Evolutionary conservation across 2,888 invertebrate genomes (phyloP).

Genomic region (Strigamia transsilvanica): DNA sequence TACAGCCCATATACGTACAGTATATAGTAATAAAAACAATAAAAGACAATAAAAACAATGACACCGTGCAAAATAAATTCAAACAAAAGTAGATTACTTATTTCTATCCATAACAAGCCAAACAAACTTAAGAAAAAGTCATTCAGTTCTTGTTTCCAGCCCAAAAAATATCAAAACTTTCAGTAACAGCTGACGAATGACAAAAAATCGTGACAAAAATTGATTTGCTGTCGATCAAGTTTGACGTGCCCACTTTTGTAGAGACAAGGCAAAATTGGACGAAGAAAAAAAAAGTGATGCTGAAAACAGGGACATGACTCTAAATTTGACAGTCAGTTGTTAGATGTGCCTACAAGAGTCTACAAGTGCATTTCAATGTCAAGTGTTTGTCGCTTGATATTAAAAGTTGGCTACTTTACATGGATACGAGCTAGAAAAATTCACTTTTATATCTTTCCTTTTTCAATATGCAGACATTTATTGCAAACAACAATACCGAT

Average conservation of each 20-base stretch:
- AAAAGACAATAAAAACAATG: background rate
- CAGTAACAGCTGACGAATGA: slow-evolving; percentile 6
- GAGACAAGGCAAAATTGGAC: background rate
- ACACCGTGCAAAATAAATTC: background rate
- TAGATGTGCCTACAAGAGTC: background rate
- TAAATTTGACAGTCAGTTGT: slow-evolving; percentile 15
- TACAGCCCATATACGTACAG: background rate
- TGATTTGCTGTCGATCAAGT: slow-evolving; percentile 42
- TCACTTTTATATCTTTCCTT: background rate
- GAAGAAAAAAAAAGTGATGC: background rate
- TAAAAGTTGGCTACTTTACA: slow-evolving; percentile 35
- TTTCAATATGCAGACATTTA: background rate
- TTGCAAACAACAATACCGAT: background rate
- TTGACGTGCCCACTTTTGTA: background rate
- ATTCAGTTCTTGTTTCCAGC: background rate
- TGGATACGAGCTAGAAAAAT: background rate
- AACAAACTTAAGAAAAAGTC: background rate
- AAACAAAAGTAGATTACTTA: background rate
- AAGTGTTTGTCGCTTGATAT: background rate
- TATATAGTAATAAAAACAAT: no score
- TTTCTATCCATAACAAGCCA: background rate
- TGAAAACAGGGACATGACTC: slow-evolving; percentile 27
- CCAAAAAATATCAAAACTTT: slow-evolving; percentile 8
- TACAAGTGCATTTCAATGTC: slow-evolving; percentile 45
- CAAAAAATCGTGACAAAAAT: slow-evolving; percentile 16